Evolutionary conservation across 2,113 vertebrate species (phyloP).

Genomic region (Chaetodon auriga): DNA sequence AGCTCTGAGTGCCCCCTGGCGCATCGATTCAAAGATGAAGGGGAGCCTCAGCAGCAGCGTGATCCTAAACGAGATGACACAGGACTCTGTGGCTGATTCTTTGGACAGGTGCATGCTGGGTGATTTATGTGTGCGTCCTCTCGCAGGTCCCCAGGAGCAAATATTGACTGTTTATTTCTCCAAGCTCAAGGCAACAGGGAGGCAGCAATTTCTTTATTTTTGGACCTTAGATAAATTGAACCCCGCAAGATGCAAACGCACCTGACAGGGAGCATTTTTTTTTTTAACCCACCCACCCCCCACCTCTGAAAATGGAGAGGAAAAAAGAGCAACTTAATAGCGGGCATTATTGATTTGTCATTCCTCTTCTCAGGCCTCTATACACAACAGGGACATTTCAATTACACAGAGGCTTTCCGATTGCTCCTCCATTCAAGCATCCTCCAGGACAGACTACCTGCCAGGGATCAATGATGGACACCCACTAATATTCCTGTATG

Average conservation of each 20-base stretch:
- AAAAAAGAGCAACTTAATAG: slow-evolving; percentile 69
- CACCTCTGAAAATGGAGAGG: slow-evolving; percentile 42
- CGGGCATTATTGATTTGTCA: slow-evolving; percentile 80
- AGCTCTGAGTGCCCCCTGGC: slow-evolving; percentile 66
- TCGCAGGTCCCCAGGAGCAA: slow-evolving; percentile 81
- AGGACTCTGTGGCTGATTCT: slow-evolving; percentile 80
- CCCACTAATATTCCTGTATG: slow-evolving; percentile 3
- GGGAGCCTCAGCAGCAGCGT: slow-evolving; percentile 71
- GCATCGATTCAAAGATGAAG: slow-evolving; percentile 81
- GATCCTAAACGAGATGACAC: slow-evolving; percentile 84
- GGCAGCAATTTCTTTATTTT: slow-evolving; percentile 84
- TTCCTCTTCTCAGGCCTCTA: slow-evolving; percentile 68
- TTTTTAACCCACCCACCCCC: slow-evolving; percentile 30
- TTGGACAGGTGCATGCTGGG: slow-evolving; percentile 85
- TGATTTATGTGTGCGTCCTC: slow-evolving; percentile 85
- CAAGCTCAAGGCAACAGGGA: slow-evolving; percentile 81
- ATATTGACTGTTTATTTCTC: slow-evolving; percentile 87
- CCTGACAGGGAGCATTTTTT: slow-evolving; percentile 74
- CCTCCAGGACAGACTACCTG: slow-evolving; percentile 34
- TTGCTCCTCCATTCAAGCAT: slow-evolving; percentile 38
- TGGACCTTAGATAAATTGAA: slow-evolving; percentile 81
- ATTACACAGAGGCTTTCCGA: slow-evolving; percentile 64
- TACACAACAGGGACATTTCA: slow-evolving; percentile 76
- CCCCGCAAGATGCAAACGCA: slow-evolving; percentile 82
- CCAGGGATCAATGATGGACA: slow-evolving; percentile 51